phyloP scores from a whole-genome alignment of 1,140 invertebrate genomes.

The Zaprionus davidi region DNA sequence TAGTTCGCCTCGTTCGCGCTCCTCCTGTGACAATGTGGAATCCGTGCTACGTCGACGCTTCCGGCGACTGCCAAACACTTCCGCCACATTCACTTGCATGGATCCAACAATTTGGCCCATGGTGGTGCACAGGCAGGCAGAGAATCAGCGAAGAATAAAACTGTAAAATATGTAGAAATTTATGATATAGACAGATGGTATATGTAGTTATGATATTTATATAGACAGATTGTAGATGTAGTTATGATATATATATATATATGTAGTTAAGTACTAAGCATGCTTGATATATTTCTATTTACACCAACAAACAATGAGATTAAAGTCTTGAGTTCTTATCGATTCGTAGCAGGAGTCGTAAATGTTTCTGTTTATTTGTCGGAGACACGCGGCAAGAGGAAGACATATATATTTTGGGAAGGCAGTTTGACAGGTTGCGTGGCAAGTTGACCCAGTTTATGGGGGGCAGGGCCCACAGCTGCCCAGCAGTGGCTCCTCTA shows the following conservation, averaged over 20 bases:
- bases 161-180: neutral
- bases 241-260: neutral
- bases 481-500: neutral
- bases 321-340: slow-evolving; percentile 6
- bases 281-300: neutral
- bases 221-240: neutral
- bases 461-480: neutral
- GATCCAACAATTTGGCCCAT: slow-evolving; percentile 78
- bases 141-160: neutral
- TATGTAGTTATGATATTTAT: neutral
- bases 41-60: slow-evolving; percentile 77
- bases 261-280: neutral
- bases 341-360: neutral
- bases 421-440: slow-evolving; percentile 57
- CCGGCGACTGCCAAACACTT: slow-evolving; percentile 66
- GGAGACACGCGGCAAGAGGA: neutral
- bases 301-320: neutral
- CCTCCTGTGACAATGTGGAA: slow-evolving; percentile 43
- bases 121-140: slow-evolving; percentile 5
- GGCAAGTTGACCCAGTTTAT: slow-evolving; percentile 64
- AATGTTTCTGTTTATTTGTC: neutral
- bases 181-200: neutral
- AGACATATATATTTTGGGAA: neutral
- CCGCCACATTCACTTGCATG: slow-evolving; percentile 68
- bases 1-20: slow-evolving; percentile 50